phyloP scores from a whole-genome alignment of 2,113 vertebrate genomes.

The Syrmaticus mikado region DNA sequence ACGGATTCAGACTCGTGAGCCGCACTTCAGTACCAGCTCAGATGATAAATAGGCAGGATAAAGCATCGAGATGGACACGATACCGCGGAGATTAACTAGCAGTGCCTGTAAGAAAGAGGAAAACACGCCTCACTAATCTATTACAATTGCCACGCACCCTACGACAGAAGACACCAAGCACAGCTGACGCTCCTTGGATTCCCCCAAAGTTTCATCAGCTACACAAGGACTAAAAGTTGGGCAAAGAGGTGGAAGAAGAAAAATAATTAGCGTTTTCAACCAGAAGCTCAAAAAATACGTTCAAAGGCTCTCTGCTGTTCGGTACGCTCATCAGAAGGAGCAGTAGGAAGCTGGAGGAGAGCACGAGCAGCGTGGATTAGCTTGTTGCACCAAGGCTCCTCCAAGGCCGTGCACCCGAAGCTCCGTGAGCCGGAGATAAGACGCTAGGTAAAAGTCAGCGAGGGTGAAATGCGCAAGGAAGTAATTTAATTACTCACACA shows the following conservation, averaged over 20 bases:
- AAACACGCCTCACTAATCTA: neutral
- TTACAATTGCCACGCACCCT: neutral
- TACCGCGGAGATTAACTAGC: slow-evolving; percentile 33
- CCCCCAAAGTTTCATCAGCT: neutral
- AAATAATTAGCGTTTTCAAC: neutral
- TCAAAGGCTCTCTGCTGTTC: neutral
- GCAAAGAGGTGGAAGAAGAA: neutral
- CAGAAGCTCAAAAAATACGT: neutral
- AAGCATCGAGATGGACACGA: slow-evolving; percentile 47
- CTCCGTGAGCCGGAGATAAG: slow-evolving; percentile 43
- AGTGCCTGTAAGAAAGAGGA: neutral
- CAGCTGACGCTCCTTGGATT: neutral
- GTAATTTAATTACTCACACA: slow-evolving; percentile 64
- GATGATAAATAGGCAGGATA: slow-evolving; percentile 63
- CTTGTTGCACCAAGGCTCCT: neutral
- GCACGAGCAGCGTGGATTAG: neutral
- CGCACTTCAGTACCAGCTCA: slow-evolving; percentile 22
- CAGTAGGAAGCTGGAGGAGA: neutral
- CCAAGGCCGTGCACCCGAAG: neutral
- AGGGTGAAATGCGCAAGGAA: slow-evolving; percentile 47
- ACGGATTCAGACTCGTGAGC: slow-evolving; percentile 32
- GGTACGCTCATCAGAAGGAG: neutral
- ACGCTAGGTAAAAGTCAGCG: slow-evolving; percentile 14
- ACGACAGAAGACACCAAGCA: neutral
- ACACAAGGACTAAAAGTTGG: neutral